Conservation (phyloP, 2,888 invertebrate species). For the Heliconius aoede region DNA sequence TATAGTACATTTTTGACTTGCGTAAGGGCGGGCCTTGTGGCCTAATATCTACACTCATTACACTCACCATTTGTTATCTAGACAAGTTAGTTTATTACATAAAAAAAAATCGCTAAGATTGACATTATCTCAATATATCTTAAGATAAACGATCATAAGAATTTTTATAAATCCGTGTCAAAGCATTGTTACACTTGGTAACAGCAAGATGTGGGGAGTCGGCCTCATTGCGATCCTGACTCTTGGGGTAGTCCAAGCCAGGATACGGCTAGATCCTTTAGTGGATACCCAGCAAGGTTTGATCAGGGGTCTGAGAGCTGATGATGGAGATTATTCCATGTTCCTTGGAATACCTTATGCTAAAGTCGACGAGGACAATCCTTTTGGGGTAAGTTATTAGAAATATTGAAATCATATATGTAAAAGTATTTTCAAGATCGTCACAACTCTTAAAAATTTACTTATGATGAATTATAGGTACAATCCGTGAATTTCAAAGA, state of each 20-base stretch:
- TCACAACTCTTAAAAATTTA: no score
- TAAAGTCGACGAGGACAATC: conserved; percentile 52
- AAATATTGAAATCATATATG: no score
- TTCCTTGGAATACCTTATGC: conserved; percentile 61
- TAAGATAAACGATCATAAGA: neutral
- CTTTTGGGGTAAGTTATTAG: conserved; percentile 56
- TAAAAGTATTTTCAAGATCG: no score
- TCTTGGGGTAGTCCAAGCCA: conserved; percentile 8
- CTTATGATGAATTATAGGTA: no score
- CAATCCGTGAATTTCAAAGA: no score
- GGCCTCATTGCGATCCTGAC: conserved; percentile 35
- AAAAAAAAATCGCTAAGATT: neutral
- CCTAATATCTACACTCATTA: neutral
- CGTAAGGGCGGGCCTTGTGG: no score
- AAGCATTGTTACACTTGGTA: neutral
- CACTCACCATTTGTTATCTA: neutral
- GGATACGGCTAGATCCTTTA: conserved; percentile 56
- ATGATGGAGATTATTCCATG: conserved; percentile 56
- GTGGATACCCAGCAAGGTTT: conserved; percentile 60
- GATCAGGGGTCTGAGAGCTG: conserved; percentile 55
- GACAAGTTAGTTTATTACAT: neutral
- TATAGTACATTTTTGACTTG: no score
- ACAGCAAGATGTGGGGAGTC: conserved; percentile 1
- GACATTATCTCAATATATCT: conserved; percentile 7
- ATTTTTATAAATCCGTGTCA: neutral